Evolutionary conservation across 2,113 vertebrate genomes (phyloP).

Genomic region (Amblyornis subalaris): DNA sequence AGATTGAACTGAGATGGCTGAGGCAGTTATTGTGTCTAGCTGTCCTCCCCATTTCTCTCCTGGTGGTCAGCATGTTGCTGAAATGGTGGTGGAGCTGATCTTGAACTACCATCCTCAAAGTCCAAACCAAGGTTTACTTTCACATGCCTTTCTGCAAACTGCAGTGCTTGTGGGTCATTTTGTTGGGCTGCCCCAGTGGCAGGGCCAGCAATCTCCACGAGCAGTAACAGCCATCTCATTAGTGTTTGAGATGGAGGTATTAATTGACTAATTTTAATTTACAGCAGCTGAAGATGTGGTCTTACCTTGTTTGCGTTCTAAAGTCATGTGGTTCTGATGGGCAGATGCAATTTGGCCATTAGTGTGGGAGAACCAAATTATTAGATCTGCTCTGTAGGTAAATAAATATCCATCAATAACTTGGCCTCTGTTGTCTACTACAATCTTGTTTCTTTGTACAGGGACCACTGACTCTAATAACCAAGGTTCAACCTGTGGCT

Average conservation of each 20-base stretch:
- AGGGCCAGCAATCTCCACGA: background rate
- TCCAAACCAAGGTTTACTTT: background rate
- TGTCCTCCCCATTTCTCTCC: background rate
- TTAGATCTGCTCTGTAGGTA: background rate
- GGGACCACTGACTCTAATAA: background rate
- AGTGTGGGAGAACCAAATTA: background rate
- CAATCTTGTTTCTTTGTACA: background rate
- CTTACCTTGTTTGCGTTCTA: background rate
- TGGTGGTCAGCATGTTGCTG: background rate
- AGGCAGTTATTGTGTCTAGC: background rate
- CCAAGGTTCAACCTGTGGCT: background rate
- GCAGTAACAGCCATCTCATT: background rate
- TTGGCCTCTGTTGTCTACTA: background rate
- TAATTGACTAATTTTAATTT: background rate
- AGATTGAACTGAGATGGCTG: background rate
- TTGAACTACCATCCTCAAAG: background rate
- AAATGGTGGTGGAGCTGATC: background rate
- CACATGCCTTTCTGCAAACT: background rate
- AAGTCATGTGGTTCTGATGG: background rate
- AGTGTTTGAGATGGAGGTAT: background rate
- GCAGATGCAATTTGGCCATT: background rate
- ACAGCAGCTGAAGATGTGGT: background rate
- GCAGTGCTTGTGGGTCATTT: background rate
- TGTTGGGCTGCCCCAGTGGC: background rate
- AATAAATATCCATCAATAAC: slow-evolving; percentile 17